Evolutionary conservation across 2,113 vertebrate genomes (phyloP).

Genomic region (Sigmodon hispidus): DNA sequence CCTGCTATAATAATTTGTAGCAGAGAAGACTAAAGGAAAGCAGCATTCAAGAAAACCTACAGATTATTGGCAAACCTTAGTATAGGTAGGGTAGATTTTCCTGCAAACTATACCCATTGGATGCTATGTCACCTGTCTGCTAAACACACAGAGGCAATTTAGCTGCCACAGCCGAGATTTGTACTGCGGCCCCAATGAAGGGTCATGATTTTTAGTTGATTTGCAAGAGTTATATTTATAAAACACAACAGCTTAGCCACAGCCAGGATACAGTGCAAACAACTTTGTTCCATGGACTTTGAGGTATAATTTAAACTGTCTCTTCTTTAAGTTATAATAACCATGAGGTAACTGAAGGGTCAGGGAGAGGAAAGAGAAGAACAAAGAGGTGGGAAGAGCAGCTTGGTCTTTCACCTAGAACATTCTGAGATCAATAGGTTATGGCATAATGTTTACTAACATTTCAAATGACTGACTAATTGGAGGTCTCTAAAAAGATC

Average conservation of each 20-base stretch:
- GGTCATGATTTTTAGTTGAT: not conserved
- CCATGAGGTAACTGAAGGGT: not conserved
- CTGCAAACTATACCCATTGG: not conserved
- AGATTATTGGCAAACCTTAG: not conserved
- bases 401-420: not conserved
- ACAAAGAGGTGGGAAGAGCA: not conserved
- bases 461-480: not conserved
- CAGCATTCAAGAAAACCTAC: not conserved
- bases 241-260: not conserved
- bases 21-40: not conserved
- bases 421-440: not conserved
- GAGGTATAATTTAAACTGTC: constrained; percentile 19
- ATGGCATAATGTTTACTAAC: constrained; percentile 7
- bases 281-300: not conserved
- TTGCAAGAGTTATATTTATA: not conserved
- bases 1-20: not conserved
- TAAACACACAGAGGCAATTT: not conserved
- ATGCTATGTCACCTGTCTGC: not conserved
- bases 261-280: not conserved
- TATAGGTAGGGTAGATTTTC: not conserved
- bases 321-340: not conserved
- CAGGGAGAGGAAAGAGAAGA: not conserved
- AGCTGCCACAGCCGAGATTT: not conserved
- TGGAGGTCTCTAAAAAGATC: not conserved
- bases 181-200: not conserved